Base-by-base conservation (phyloP, 1,140 invertebrate genomes). In the Calosoma granatense region DNA sequence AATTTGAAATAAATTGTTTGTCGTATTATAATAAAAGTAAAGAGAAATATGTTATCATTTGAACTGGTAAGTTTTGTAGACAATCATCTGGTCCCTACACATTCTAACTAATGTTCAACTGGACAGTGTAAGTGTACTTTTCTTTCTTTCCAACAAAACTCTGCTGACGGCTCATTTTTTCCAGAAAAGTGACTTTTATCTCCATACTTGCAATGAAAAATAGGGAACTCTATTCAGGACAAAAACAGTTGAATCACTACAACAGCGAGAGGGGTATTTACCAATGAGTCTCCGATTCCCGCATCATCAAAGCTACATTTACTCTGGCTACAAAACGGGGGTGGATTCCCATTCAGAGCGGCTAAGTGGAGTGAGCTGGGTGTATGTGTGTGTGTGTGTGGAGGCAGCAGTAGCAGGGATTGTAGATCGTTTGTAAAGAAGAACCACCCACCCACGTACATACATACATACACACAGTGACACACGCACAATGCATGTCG, bases 201-300 rank as follows among this genome's bases (percentile, higher is more conserved):
- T n/a, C n/a, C n/a, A n/a, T n/a, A n/a, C n/a, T n/a, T n/a, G n/a
- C n/a, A n/a, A n/a, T n/a, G n/a, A n/a, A n/a, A n/a, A n/a, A n/a
- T n/a, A n/a, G n/a, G n/a, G n/a, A n/a, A n/a, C n/a, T n/a, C n/a
- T n/a, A n/a, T n/a, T n/a, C n/a, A n/a, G 26, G 26, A 47, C 41
- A 47, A 47, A 47, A 47, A 47, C 41, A 47, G 41, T 47, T 47
- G 41, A 47, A 47, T 47, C 41, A 47, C 41, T 47, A 17, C 41
- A 17, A 9, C 3, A 47, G 17, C 41, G 41, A 6, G 41, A 30
- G 41, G 41, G 41, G 41, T 47, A 47, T 47, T 47, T 47, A 17
- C 41, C 41, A 47, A 47, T 47, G 41, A 47, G 41, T 47, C 41
- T 47, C 15, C 41, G 41, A 47, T 47, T 47, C 41, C 41, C 41